Evolutionary conservation across 37 sponge, comb jelly and placozoan genomes (phyloP), one percentile per base, ranked within the genome.

Genomic region (Petrosia ficiformis): DNA sequence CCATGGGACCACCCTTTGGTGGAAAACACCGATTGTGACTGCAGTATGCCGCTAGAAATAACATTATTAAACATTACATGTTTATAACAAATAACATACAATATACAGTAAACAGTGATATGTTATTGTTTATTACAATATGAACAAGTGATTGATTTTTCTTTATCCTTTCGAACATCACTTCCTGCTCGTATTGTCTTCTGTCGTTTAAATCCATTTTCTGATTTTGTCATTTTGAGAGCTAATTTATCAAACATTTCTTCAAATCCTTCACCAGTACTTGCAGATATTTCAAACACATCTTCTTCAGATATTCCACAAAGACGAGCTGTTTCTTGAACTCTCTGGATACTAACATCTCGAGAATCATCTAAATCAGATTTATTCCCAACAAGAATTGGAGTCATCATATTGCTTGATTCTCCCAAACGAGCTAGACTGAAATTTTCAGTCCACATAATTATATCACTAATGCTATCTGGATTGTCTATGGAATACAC

Each of bases 171-270:
- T 19, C 14, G 14, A 48, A 14, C 14, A 48, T 14, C 14, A 48
- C 54, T 48, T 19, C 14, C 14, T 48, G 54, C 54, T 48, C 54
- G 8, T 19, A 48, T 48, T 8, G 63, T 61, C 28, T 11, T 61
- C 28, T 22, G 14, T 61, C 28, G 14, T 16, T 48, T 48, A 16
- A 16, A 48, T 48, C 54, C 54, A 19, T 10, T 48, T 5, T 61
- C 57, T 31, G 40, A 11, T 36, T 57, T 70, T 6, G 71, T 25
- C 24, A 69, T 2, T 36, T 61, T 71, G 22, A 40, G 30, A 16
- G 80, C 89, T 16, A 89, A 29, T 2, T 75, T 59, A 28, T 76
- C 65, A 75, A 89, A 89, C 80, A 89, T 64, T 24, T 83, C 84
- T 57, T 75, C 66, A 59, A 89, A 44, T 33, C 84, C 80, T 0